phyloP scores from a whole-genome alignment of 2,797 vertebrate species.

The Eulemur albifrons region DNA sequence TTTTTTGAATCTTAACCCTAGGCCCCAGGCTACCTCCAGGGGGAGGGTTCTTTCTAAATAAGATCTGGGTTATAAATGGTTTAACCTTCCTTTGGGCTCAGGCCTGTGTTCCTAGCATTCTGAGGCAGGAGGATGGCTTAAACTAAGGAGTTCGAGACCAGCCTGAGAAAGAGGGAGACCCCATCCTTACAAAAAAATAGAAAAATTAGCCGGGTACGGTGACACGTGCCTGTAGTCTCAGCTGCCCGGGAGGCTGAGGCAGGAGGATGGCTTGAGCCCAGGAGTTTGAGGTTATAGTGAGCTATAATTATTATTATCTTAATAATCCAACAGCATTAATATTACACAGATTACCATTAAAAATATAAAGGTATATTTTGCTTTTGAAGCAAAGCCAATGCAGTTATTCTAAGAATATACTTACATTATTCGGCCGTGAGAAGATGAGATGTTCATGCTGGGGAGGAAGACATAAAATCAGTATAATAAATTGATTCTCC shows the following conservation, averaged over 20 bases:
- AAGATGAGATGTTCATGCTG: background rate
- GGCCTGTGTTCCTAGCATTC: too few species aligned
- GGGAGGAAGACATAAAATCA: background rate
- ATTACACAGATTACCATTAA: background rate
- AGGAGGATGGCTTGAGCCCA: too few species aligned
- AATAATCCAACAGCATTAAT: background rate
- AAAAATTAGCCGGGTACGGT: too few species aligned
- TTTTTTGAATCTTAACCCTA: background rate
- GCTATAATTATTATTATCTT: background rate
- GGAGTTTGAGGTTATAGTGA: too few species aligned
- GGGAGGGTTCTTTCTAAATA: background rate
- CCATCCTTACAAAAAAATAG: too few species aligned
- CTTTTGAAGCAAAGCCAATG: background rate
- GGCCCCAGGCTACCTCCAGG: background rate
- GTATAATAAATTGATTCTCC: background rate
- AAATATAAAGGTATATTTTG: background rate
- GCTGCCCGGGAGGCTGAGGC: too few species aligned
- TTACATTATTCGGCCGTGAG: background rate
- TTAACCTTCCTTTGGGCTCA: too few species aligned
- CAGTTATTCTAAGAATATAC: background rate
- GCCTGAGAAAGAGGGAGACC: too few species aligned
- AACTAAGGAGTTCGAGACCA: too few species aligned
- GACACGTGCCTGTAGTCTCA: too few species aligned
- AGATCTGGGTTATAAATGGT: background rate
- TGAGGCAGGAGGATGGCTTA: too few species aligned